Conservation (phyloP, 2,888 invertebrate species). For the Chrysomela aeneicollis region DNA sequence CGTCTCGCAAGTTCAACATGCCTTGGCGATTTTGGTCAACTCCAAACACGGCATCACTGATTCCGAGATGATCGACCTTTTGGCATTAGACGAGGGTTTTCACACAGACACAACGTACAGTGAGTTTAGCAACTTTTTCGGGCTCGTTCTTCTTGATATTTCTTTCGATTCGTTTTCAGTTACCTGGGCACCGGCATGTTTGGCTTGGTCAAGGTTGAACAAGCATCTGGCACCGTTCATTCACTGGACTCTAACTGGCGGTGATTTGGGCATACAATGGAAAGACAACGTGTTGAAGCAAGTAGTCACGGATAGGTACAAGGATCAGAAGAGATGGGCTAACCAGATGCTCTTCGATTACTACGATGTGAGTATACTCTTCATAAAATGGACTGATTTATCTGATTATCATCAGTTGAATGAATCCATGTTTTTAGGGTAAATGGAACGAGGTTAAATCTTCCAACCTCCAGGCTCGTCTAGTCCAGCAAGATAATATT, state of each 20-base stretch:
- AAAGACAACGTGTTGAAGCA: slow-evolving; percentile 68
- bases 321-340: slow-evolving; percentile 62
- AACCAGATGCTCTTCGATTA: slow-evolving; percentile 68
- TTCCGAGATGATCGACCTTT: slow-evolving; percentile 78
- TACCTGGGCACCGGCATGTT: slow-evolving; percentile 74
- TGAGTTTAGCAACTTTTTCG: slow-evolving; percentile 55
- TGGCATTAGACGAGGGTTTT: slow-evolving; percentile 71
- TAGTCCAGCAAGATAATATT: slow-evolving; percentile 66
- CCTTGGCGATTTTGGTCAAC: slow-evolving; percentile 77
- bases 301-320: slow-evolving; percentile 71
- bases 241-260: slow-evolving; percentile 68
- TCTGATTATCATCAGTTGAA: too few species aligned
- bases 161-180: slow-evolving; percentile 60
- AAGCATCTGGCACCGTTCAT: slow-evolving; percentile 74
- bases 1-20: slow-evolving; percentile 69
- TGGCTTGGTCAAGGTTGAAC: slow-evolving; percentile 73
- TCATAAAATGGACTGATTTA: too few species aligned
- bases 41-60: slow-evolving; percentile 82
- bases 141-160: slow-evolving; percentile 29
- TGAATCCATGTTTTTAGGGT: slow-evolving; percentile 61
- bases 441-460: slow-evolving; percentile 68
- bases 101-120: slow-evolving; percentile 71
- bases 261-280: slow-evolving; percentile 71
- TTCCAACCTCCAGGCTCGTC: slow-evolving; percentile 66
- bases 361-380: slow-evolving; percentile 64